Percentiles rank a stretch among this genome's conserved stretches.
phyloP scores from a whole-genome alignment of 2,888 invertebrate genomes.

The Rutpela maculata region DNA sequence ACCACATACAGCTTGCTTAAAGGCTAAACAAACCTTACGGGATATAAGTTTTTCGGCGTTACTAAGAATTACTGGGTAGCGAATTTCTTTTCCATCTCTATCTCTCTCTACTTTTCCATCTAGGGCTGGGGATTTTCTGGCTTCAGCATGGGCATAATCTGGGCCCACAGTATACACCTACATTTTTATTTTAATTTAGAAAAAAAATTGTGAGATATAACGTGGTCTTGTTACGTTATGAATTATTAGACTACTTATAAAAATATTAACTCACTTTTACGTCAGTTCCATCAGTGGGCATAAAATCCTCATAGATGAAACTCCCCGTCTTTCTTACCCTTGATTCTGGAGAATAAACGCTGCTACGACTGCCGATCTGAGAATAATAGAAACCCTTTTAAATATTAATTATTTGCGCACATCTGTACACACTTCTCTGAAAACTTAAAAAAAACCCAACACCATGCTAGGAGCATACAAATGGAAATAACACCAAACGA shows the following conservation, averaged over 20 bases:
- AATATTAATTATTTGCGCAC: constrained; percentile 50
- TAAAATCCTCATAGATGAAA: constrained; percentile 99
- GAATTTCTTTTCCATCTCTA: constrained; percentile 97
- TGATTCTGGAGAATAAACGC: constrained; percentile 98
- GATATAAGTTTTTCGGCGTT: constrained; percentile 99
- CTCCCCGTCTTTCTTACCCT: constrained; percentile 97
- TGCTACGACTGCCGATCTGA: constrained; percentile 98
- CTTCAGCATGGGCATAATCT: constrained; percentile 99
- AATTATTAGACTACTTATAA: not conserved
- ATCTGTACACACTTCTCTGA: constrained; percentile 60
- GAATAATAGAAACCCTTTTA: constrained; percentile 61
- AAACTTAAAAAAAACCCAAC: constrained; percentile 34
- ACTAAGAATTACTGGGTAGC: constrained; percentile 98
- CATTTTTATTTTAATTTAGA: constrained; percentile 44
- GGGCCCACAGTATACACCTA: constrained; percentile 99
- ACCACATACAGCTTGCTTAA: constrained; percentile 99
- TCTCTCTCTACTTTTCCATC: constrained; percentile 99
- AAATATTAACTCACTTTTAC: constrained; percentile 67
- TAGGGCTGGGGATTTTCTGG: constrained; percentile 97
- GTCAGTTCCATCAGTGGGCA: constrained; percentile 96
- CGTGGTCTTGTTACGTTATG: not conserved
- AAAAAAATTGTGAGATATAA: constrained; percentile 3
- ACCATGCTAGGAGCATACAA: constrained; percentile 24
- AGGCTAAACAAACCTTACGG: constrained; percentile 95
- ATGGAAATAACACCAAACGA: constrained; percentile 3